phyloP scores from a whole-genome alignment of 2,888 invertebrate species.

The Chymomyza fuscimana region DNA sequence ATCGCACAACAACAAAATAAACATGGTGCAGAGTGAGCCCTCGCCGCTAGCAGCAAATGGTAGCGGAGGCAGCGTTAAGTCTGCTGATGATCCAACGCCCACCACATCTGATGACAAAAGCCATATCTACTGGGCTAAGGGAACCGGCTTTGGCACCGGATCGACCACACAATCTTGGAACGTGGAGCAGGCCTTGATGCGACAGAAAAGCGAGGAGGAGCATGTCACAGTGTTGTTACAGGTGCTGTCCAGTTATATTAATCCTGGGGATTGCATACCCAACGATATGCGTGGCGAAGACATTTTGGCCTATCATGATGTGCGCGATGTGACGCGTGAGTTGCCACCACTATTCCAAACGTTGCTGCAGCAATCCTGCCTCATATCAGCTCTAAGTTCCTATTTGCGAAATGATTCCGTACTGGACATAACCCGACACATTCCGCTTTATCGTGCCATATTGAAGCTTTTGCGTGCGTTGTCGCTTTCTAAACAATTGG shows the following conservation, averaged over 20 bases:
- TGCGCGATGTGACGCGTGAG: constrained; percentile 79
- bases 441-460: constrained; percentile 93
- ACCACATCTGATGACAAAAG: constrained; percentile 85
- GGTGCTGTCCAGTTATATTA: constrained; percentile 93
- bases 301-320: constrained; percentile 78
- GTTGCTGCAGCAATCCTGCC: constrained; percentile 89
- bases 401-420: constrained; percentile 97
- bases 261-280: constrained; percentile 83
- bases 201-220: constrained; percentile 95
- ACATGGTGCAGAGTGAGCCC: constrained; percentile 30
- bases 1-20: constrained; percentile 81
- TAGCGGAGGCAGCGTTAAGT: constrained; percentile 35
- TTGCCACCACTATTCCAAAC: constrained; percentile 88
- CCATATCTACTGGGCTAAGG: constrained; percentile 96
- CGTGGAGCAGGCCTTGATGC: constrained; percentile 94
- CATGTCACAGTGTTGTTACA: constrained; percentile 92
- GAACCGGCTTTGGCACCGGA: constrained; percentile 97
- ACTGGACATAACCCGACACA: constrained; percentile 97
- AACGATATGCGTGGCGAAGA: constrained; percentile 78
- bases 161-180: constrained; percentile 98
- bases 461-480: constrained; percentile 89
- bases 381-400: constrained; percentile 92
- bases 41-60: constrained; percentile 43
- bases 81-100: constrained; percentile 77
- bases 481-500: constrained; percentile 83